Conservation (phyloP, 2,888 invertebrate genomes). For the Venusia cambrica region DNA sequence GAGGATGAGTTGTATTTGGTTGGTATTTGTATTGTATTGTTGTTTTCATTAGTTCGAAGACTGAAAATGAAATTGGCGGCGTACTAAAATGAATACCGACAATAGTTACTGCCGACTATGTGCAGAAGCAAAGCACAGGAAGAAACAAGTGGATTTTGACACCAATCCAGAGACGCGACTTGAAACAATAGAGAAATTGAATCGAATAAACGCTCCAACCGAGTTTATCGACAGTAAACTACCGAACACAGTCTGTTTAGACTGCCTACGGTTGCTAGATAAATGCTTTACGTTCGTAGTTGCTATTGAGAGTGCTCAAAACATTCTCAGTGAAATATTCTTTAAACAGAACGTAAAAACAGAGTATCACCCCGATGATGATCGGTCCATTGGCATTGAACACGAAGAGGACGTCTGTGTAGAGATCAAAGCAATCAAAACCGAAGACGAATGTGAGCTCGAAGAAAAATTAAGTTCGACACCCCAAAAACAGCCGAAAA, state of each 20-base stretch:
- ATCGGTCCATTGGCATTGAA: background rate
- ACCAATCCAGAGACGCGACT: slow-evolving; percentile 32
- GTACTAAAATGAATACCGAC: slow-evolving; percentile 31
- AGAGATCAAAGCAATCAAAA: too few species aligned
- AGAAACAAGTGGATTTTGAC: slow-evolving; percentile 44
- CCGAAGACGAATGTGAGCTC: background rate
- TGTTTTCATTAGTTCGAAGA: background rate
- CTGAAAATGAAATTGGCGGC: background rate
- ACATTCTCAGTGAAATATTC: slow-evolving; percentile 1
- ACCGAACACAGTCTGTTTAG: slow-evolving; percentile 51
- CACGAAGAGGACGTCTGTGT: slow-evolving; percentile 2
- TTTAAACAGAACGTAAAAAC: slow-evolving; percentile 4
- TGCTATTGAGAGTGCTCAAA: slow-evolving; percentile 31
- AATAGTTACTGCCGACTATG: slow-evolving; percentile 49
- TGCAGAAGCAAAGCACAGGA: slow-evolving; percentile 44
- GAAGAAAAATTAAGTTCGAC: background rate
- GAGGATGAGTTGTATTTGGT: too few species aligned
- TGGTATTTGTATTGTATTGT: background rate
- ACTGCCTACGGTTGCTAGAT: slow-evolving; percentile 45
- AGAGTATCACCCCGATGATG: slow-evolving; percentile 7
- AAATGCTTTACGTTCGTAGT: slow-evolving; percentile 49
- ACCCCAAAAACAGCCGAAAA: background rate
- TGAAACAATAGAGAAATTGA: slow-evolving; percentile 28
- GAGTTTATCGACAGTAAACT: slow-evolving; percentile 39
- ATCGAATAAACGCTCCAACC: slow-evolving; percentile 40